A percentile compares a stretch with the other conserved stretches of the same genome.
Conservation (phyloP, 2,888 invertebrate genomes). For the Hybos culiciformis region DNA sequence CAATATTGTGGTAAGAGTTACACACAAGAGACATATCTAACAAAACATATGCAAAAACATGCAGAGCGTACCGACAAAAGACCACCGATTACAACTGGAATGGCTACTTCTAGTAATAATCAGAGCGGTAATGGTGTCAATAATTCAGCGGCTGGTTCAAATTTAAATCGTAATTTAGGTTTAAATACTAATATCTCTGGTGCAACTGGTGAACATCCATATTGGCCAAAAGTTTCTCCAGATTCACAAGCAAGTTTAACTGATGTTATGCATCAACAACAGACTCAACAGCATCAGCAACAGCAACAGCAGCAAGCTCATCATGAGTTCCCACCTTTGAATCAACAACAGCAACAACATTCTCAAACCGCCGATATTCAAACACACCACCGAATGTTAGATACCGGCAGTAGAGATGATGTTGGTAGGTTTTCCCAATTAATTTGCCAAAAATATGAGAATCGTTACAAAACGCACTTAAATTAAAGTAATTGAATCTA, state of each 20-base stretch:
- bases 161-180: constrained; percentile 18
- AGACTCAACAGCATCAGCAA: constrained; percentile 46
- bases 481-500: background rate
- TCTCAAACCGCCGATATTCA: constrained; percentile 36
- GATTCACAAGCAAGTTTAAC: constrained; percentile 52
- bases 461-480: background rate
- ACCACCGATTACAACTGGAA: constrained; percentile 55
- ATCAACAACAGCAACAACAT: constrained; percentile 38
- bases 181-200: constrained; percentile 12
- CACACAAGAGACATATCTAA: constrained; percentile 97
- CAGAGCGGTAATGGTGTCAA: constrained; percentile 11
- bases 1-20: constrained; percentile 99
- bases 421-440: constrained; percentile 33
- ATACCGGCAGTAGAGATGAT: constrained; percentile 33
- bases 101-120: constrained; percentile 13
- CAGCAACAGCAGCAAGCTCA: constrained; percentile 40
- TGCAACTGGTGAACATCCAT: constrained; percentile 45
- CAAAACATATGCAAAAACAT: constrained; percentile 99
- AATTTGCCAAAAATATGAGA: background rate
- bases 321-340: constrained; percentile 31
- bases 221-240: constrained; percentile 80
- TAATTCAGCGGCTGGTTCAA: constrained; percentile 9
- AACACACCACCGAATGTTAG: constrained; percentile 49
- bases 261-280: constrained; percentile 48
- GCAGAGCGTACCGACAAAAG: constrained; percentile 83